These are phyloP conservation scores for Eilema griseolum DNA, from an alignment of 2,888 invertebrate genomes.

Conservation along the genomic window DNA sequence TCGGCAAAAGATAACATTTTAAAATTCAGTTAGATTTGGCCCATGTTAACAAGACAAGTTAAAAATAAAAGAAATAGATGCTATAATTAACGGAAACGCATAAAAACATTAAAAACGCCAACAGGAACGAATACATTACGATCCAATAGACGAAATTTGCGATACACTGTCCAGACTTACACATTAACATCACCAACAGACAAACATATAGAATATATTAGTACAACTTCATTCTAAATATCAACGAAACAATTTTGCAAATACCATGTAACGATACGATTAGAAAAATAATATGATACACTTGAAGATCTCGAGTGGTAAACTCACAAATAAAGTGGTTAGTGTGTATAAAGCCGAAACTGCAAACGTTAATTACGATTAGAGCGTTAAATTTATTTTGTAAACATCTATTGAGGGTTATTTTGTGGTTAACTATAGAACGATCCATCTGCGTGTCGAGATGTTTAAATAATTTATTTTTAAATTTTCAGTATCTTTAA, in stretches of 20 bases:
- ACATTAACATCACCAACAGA: conserved; percentile 7
- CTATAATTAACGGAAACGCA: background rate
- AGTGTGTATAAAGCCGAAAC: background rate
- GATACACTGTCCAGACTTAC: conserved; percentile 9
- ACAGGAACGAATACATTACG: conserved; percentile 1
- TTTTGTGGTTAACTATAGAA: background rate
- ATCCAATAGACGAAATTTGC: conserved; percentile 1
- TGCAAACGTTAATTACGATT: background rate
- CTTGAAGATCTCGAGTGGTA: background rate
- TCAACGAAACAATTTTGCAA: background rate
- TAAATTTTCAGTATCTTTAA: background rate
- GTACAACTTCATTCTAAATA: conserved; percentile 8
- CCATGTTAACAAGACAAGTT: background rate
- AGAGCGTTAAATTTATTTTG: background rate
- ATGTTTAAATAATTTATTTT: background rate
- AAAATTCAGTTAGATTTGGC: too few relatives aligned
- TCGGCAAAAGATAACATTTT: background rate
- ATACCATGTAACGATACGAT: background rate
- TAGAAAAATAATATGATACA: conserved; percentile 1
- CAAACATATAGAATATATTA: background rate
- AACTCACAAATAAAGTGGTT: background rate
- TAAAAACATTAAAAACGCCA: conserved; percentile 1
- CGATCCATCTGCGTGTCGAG: background rate
- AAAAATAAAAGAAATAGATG: background rate
- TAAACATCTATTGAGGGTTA: background rate